These are phyloP conservation scores for Nesidiocoris tenuis DNA, from an alignment of 2,888 invertebrate genomes.

Conservation along the genomic window DNA sequence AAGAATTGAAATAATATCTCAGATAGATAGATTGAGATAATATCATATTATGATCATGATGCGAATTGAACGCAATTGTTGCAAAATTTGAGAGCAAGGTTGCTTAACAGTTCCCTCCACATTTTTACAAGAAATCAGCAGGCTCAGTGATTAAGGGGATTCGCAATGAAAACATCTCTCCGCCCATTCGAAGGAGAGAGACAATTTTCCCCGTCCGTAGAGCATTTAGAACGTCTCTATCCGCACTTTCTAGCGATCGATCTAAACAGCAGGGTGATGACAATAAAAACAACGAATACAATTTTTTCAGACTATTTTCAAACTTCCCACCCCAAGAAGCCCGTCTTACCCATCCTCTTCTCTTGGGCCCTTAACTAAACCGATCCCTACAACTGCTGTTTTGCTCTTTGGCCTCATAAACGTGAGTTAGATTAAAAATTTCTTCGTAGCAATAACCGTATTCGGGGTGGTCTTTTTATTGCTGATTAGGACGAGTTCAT, in stretches of 20 bases:
- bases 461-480: conserved; percentile 34
- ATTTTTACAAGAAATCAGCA: too few species aligned
- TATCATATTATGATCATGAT: too few species aligned
- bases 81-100: too few species aligned
- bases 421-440: conserved; percentile 41
- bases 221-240: conserved; percentile 25
- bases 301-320: conserved; percentile 11
- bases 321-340: not conserved
- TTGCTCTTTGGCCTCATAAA: conserved; percentile 30
- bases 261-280: conserved; percentile 38
- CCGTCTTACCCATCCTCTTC: not conserved
- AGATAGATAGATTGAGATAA: too few species aligned
- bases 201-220: not conserved
- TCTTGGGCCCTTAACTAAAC: conserved; percentile 26
- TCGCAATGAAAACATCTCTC: too few species aligned
- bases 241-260: conserved; percentile 35
- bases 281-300: conserved; percentile 42
- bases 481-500: conserved; percentile 38
- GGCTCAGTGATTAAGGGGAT: too few species aligned
- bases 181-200: not conserved
- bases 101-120: too few species aligned
- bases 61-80: too few species aligned
- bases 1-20: too few species aligned
- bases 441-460: conserved; percentile 41
- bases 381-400: not conserved